Percentiles rank a stretch among this genome's conserved stretches.
These are phyloP conservation scores for Cricetomys ansorgei DNA, from an alignment of 2,113 vertebrate genomes.

Conservation along the genomic window DNA sequence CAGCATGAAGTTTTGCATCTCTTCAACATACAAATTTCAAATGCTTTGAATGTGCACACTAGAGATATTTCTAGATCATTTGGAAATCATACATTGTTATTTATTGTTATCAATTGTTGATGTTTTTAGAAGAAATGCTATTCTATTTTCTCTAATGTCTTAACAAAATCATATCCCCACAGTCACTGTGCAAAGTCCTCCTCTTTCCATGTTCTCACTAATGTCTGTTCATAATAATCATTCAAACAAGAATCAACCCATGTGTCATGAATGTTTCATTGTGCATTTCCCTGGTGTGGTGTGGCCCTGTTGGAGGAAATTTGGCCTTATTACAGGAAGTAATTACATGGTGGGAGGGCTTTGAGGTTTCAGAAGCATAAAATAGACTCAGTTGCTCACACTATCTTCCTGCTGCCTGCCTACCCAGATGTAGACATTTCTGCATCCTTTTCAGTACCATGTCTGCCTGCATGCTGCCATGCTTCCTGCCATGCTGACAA, in stretches of 20 bases:
- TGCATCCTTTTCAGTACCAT: too few relatives aligned
- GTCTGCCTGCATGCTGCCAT: too few relatives aligned
- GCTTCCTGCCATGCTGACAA: too few relatives aligned
- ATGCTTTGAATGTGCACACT: background rate
- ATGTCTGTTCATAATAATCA: background rate
- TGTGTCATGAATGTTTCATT: background rate
- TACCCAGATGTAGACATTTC: too few relatives aligned
- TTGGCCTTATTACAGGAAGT: too few relatives aligned
- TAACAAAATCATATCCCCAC: background rate
- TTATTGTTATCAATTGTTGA: background rate
- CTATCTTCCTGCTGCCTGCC: too few relatives aligned
- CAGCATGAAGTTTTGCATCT: background rate
- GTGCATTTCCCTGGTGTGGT: background rate
- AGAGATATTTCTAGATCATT: background rate
- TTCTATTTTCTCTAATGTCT: background rate
- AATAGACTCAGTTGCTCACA: too few relatives aligned
- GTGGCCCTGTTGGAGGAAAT: too few relatives aligned
- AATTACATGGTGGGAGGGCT: too few relatives aligned
- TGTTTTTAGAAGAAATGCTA: background rate
- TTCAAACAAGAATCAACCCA: accelerated
- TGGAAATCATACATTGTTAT: background rate
- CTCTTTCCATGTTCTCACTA: background rate
- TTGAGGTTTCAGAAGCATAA: too few relatives aligned
- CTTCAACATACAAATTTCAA: background rate
- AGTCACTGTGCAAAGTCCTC: background rate